Conservation (phyloP, 2,888 invertebrate genomes). For the Zygaena filipendulae region DNA sequence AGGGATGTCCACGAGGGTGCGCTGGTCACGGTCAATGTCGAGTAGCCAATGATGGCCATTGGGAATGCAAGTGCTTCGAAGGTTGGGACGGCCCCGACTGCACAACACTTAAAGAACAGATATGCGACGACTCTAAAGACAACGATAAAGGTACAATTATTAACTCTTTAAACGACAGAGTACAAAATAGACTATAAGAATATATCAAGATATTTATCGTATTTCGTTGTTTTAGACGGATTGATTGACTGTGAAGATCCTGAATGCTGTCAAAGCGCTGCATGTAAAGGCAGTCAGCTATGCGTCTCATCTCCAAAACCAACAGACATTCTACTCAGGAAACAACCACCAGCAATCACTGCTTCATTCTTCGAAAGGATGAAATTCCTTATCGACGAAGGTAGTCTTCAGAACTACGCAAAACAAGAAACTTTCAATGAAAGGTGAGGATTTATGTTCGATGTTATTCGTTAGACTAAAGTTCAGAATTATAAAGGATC, state of each 20-base stretch:
- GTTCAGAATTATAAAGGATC: slow-evolving; percentile 6
- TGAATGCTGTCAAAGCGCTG: slow-evolving; percentile 90
- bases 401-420: slow-evolving; percentile 97
- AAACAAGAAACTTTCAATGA: slow-evolving; percentile 96
- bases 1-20: slow-evolving; percentile 90
- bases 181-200: too few relatives aligned
- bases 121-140: slow-evolving; percentile 94
- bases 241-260: slow-evolving; percentile 98
- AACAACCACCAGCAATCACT: slow-evolving; percentile 96
- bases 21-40: slow-evolving; percentile 94
- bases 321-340: slow-evolving; percentile 92
- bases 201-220: too few relatives aligned
- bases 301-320: slow-evolving; percentile 97
- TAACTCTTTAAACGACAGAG: background rate
- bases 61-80: slow-evolving; percentile 95
- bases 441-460: slow-evolving; percentile 77
- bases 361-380: slow-evolving; percentile 98
- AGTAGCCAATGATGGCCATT: slow-evolving; percentile 82
- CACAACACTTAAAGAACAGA: slow-evolving; percentile 89
- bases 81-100: slow-evolving; percentile 97
- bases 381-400: slow-evolving; percentile 98
- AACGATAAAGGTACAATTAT: slow-evolving; percentile 90
- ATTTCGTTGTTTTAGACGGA: slow-evolving; percentile 95
- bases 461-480: slow-evolving; percentile 43
- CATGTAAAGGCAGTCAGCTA: slow-evolving; percentile 86